Evolutionary conservation across 2,888 invertebrate species (phyloP), one percentile per base, ranked within the genome.

Genomic region (Synanthedon myopaeformis): DNA sequence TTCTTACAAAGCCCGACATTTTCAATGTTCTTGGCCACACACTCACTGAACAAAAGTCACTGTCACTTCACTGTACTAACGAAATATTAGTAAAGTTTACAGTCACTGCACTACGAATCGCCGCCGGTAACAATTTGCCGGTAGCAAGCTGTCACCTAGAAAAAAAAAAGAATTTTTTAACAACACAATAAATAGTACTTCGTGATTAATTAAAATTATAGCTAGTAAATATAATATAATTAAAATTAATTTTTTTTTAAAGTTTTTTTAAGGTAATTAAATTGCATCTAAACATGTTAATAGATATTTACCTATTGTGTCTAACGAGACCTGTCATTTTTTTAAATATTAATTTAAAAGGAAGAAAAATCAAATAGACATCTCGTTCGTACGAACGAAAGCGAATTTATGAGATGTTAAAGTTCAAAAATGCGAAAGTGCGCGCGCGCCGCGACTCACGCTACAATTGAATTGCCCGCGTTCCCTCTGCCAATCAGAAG

Each of bases 1-100:
- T 89, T 73, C 89, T 90, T 66, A 91, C 91, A 63, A 92, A 90
- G 63, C 91, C 91, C 62, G 91, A 89, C 84, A 89, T 89, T 76
- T 84, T 89, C 70, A 55, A 56, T 57, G 55, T 56, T 61, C 67
- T 67, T 35, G 35, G 60, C 58, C 64, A 64, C 41, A 48, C 12
- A 13, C 48, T 49, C 41, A 54, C 50, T 42, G 35, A 35, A 35
- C 35, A 35, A 35, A 56, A 55, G 41, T 51, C 49, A 54, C 74
- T 64, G 62, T 67, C 80, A 80, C 78, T 76, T 64, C 69, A 70
- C 76, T 68, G 62, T 67, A 71, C 61, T 65, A 65, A 69, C 45
- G 8, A 13, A 45, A 14, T 45, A 45, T 56, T 52, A 55, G 53
- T 56, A 57, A 55, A 35, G 35, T 35, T 35, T 35, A 35, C 35